Evolutionary conservation across 2,113 vertebrate species (phyloP), one percentile per base, ranked within the genome.

Genomic region (Istiophorus platypterus): DNA sequence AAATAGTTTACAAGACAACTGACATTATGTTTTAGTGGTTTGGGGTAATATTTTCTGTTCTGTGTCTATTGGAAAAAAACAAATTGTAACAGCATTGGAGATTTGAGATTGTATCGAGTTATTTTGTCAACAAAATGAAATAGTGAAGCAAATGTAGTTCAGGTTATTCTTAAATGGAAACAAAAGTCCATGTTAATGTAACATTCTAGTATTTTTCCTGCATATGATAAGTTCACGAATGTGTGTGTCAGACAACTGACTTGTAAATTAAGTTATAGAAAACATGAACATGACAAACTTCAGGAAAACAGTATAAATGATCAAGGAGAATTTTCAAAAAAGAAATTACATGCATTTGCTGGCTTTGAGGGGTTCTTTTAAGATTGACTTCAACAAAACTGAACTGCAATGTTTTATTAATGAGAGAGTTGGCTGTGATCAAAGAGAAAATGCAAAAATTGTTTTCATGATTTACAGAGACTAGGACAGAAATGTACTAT

Each of bases 391-490:
- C 20, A 61, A 67, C 54, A 77, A 76, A 90, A 58, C 29, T n/a
- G 29, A 73, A 62, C n/a, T 54, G 14, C 68, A 69, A 72, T 82
- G 69, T 76, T 83, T 85, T 76, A 78, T 81, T 78, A 54, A 80
- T 71, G 63, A 63, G 57, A 61, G 26, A 42, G 14, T 72, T 67
- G 39, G 65, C n/a, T 14, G 9, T 56, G 58, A 68, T 80, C 37
- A 85, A 68, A 68, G 54, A 45, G 57, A 47, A 78, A 74, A 20
- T 14, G 52, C 47, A 56, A 70, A 51, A 71, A 71, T 66, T 9
- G 4, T 78, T 27, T 57, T 18, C 31, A 66, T 9, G 20, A 49
- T 14, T 68, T 34, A 31, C 8, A 2, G 45, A 63, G 8, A 29
- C 31, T 20, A 9, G 31, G 8, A 71, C 49, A 26, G 27, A 68